phyloP scores from a whole-genome alignment of 1,140 invertebrate genomes.

The Bombus superbus region DNA sequence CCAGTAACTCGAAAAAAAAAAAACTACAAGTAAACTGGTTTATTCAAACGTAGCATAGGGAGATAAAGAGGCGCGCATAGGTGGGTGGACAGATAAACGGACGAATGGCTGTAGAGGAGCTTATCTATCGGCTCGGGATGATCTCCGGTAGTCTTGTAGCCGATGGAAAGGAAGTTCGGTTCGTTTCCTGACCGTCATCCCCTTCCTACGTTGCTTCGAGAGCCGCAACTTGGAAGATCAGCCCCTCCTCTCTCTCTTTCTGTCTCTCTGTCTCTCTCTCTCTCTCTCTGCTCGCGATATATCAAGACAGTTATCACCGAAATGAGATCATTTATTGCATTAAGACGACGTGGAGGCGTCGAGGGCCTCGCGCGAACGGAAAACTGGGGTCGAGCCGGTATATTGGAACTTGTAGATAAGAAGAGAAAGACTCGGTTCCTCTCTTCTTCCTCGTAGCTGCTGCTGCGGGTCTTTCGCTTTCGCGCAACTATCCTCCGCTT shows the following conservation, averaged over 20 bases:
- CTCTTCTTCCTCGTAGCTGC: not conserved
- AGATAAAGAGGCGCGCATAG: slow-evolving; percentile 40
- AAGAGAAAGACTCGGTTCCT: slow-evolving; percentile 53
- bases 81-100: slow-evolving; percentile 43
- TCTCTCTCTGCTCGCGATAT: slow-evolving; percentile 67
- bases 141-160: slow-evolving; percentile 31
- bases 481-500: slow-evolving; percentile 15
- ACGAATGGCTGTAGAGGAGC: not conserved
- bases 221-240: slow-evolving; percentile 24
- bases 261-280: too few species aligned
- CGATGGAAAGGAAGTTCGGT: slow-evolving; percentile 39
- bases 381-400: slow-evolving; percentile 66
- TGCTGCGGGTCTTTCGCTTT: not conserved
- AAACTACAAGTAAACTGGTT: not conserved
- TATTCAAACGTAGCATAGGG: too few species aligned
- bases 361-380: slow-evolving; percentile 54
- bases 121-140: slow-evolving; percentile 53
- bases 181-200: not conserved
- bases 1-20: not conserved
- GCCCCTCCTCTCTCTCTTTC: not conserved
- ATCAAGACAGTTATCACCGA: slow-evolving; percentile 78
- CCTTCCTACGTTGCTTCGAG: not conserved
- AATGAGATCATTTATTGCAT: slow-evolving; percentile 80
- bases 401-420: slow-evolving; percentile 79
- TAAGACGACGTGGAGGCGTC: slow-evolving; percentile 63